Evolutionary conservation across 1,140 invertebrate genomes (phyloP).

Genomic region (Stenopsyche tienmushanensis): DNA sequence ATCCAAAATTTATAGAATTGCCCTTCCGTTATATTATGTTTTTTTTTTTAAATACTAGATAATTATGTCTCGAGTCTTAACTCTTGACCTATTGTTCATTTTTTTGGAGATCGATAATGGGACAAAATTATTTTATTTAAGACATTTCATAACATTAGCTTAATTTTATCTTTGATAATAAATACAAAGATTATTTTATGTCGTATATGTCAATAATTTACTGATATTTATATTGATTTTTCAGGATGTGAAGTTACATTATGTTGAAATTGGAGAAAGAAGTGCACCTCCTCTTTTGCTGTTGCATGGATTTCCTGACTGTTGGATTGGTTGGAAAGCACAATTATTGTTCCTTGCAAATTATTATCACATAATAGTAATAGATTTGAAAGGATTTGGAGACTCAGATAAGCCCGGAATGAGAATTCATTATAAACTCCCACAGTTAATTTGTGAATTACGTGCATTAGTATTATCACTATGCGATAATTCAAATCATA

Average conservation of each 20-base stretch:
- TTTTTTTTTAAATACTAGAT: no score
- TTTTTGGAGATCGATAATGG: not conserved
- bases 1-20: no score
- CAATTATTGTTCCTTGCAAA: slow-evolving; percentile 55
- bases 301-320: slow-evolving; percentile 78
- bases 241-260: slow-evolving; percentile 73
- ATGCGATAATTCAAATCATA: slow-evolving; percentile 20
- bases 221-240: slow-evolving; percentile 40
- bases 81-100: not conserved
- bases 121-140: not conserved
- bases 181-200: slow-evolving; percentile 8
- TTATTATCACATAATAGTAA: slow-evolving; percentile 65
- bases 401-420: slow-evolving; percentile 77
- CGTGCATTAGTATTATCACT: slow-evolving; percentile 46
- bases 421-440: slow-evolving; percentile 62
- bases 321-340: slow-evolving; percentile 69
- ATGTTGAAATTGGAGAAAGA: slow-evolving; percentile 66
- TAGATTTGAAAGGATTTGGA: slow-evolving; percentile 81
- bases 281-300: slow-evolving; percentile 64
- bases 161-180: slow-evolving; percentile 5
- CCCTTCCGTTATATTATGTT: no score
- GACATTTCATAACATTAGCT: not conserved
- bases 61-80: no score
- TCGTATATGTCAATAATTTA: slow-evolving; percentile 1
- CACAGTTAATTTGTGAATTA: slow-evolving; percentile 66